phyloP scores from a whole-genome alignment of 92 coral and sea anemone genomes.

The Phenganax stokvisi region DNA sequence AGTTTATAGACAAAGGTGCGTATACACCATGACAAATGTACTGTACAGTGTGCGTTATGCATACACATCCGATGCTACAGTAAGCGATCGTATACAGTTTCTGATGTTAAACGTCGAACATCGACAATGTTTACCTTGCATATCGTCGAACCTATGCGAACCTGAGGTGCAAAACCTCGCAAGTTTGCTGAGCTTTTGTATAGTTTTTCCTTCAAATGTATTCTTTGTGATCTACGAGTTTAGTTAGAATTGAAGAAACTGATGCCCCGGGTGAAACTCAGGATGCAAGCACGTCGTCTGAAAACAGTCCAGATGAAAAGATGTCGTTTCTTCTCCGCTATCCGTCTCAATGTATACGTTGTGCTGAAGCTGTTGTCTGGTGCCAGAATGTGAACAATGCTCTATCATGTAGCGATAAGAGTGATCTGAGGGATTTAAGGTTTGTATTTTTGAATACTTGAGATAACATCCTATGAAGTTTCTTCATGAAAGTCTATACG shows the following conservation, averaged over 20 bases:
- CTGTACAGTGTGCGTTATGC: neutral
- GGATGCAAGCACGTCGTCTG: neutral
- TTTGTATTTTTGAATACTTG: conserved; percentile 5
- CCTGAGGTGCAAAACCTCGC: too few species aligned
- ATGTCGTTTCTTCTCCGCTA: conserved; percentile 54
- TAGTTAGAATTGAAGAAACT: neutral
- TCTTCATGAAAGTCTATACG: neutral
- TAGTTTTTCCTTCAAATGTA: neutral
- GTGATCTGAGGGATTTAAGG: conserved; percentile 54
- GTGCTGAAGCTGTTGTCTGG: conserved; percentile 74
- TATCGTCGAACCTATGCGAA: too few species aligned
- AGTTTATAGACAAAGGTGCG: conserved; percentile 47
- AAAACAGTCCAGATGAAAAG: neutral
- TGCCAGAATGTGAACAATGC: conserved; percentile 54
- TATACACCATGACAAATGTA: neutral
- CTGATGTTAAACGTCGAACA: too few species aligned
- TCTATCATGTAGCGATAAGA: conserved; percentile 49
- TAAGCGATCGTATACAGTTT: too few species aligned
- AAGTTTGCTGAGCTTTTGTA: neutral
- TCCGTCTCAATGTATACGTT: conserved; percentile 74
- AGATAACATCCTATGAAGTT: neutral
- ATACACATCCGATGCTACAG: neutral
- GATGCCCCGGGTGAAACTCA: neutral
- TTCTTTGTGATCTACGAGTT: neutral
- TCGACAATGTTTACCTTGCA: too few species aligned